Evolutionary conservation across 30 jellyfish, hydroid and myxozoan genomes (phyloP), one percentile per base, ranked within the genome.

Genomic region (Rhopilema esculentum): DNA sequence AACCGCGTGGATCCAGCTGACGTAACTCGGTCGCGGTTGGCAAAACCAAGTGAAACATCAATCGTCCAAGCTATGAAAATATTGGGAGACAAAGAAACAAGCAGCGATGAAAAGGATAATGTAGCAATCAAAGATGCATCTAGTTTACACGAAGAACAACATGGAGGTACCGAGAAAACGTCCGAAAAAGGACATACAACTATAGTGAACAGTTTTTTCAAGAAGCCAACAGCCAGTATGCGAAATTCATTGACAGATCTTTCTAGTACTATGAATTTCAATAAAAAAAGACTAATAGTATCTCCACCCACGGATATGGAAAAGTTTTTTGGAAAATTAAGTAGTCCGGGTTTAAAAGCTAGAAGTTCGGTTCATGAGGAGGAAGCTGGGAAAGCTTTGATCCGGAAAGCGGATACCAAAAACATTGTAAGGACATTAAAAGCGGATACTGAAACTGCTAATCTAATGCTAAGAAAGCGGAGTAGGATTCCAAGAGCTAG

Each of bases 1-100:
- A 30, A n/a, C n/a, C n/a, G 83, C 6, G 68, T 89, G 23, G 93
- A 89, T 77, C 90, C 92, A 28, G 26, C 91, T 40, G 97, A 89
- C 79, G 97, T 89, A 24, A 89, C 97, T 74, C 89, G 97, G 27
- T 89, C 97, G 1, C 92, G 66, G 50, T 77, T 89, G 7, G 86
- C 72, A 33, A 89, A 89, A 74, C 97, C 97, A 49, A 33, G 51
- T 16, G 66, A 72, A 66, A 89, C 93, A 30, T 72, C 97, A 29
- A 89, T 89, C 23, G 74, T 28, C 20, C 92, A 89, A 29, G 93
- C 83, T 12, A 63, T 89, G 90, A 67, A 52, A 49, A 27, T 80
- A 17, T 63, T 89, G 61, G 97, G 87, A 15, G 68, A 40, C 27
- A 78, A 53, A 80, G 77, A 40, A 17, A 25, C 23, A 77, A 32